Conservation (phyloP, 2,888 invertebrate species). For the Habrosyne pyritoides region DNA sequence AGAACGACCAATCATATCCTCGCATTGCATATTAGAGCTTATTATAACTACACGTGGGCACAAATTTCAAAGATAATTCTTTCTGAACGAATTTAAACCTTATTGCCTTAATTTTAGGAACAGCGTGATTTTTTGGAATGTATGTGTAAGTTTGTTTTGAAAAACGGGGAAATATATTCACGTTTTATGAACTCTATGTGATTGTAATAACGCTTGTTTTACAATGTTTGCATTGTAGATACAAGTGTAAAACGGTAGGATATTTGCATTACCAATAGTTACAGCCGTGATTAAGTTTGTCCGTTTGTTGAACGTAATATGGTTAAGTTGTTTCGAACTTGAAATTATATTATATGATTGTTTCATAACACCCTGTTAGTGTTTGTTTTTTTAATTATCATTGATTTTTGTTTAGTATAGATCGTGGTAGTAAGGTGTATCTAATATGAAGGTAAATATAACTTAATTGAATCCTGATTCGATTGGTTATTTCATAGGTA, state of each 20-base stretch:
- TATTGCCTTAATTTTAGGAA: slow-evolving; percentile 1
- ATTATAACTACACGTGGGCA: slow-evolving; percentile 48
- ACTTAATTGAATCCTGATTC: background rate
- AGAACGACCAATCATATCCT: slow-evolving; percentile 51
- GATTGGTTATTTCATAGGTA: background rate
- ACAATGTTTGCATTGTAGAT: background rate
- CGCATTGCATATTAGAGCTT: slow-evolving; percentile 51
- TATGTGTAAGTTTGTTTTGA: slow-evolving; percentile 5
- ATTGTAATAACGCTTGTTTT: slow-evolving; percentile 27
- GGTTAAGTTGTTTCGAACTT: slow-evolving; percentile 41
- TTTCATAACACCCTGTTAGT: slow-evolving; percentile 30
- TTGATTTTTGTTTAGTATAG: slow-evolving; percentile 30
- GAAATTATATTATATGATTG: slow-evolving; percentile 37
- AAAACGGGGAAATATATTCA: slow-evolving; percentile 36
- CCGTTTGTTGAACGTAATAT: slow-evolving; percentile 27
- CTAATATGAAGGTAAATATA: slow-evolving; percentile 4
- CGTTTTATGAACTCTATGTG: slow-evolving; percentile 18
- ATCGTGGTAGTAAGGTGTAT: slow-evolving; percentile 23
- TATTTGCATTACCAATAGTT: slow-evolving; percentile 48
- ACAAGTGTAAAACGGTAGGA: background rate
- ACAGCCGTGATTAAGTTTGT: slow-evolving; percentile 54
- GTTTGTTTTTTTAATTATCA: slow-evolving; percentile 34
- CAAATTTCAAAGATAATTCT: slow-evolving; percentile 37
- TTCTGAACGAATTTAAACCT: slow-evolving; percentile 22
- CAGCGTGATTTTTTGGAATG: background rate